These are phyloP conservation scores for Indicator maculatus DNA, from an alignment of 2,113 vertebrate species.

Conservation along the genomic window DNA sequence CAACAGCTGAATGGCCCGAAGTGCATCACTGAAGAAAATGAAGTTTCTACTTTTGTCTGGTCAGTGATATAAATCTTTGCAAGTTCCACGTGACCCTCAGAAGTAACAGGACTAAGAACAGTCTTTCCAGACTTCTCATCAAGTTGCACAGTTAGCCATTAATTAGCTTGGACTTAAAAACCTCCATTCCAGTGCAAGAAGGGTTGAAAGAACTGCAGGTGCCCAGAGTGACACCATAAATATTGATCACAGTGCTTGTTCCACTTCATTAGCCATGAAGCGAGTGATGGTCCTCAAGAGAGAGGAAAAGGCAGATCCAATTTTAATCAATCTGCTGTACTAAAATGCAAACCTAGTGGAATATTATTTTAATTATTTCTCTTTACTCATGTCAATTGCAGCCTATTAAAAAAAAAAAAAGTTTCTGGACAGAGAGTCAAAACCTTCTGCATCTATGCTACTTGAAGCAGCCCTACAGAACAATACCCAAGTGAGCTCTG, in stretches of 20 bases:
- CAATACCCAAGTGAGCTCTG: neutral
- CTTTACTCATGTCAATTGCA: slow-evolving; percentile 2
- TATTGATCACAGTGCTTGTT: slow-evolving; percentile 29
- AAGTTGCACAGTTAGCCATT: neutral
- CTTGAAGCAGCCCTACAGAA: neutral
- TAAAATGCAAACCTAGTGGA: neutral
- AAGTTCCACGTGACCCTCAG: neutral
- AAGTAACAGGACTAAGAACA: neutral
- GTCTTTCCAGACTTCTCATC: neutral
- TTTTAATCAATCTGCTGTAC: neutral
- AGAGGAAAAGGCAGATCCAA: neutral
- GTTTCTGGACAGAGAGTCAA: slow-evolving; percentile 1
- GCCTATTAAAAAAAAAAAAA: neutral
- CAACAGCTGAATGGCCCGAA: neutral
- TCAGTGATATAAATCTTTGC: neutral
- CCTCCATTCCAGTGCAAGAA: neutral
- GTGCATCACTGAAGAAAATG: neutral
- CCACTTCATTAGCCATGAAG: slow-evolving; percentile 37
- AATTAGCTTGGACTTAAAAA: neutral
- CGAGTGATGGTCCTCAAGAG: neutral
- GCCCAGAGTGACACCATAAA: slow-evolving; percentile 38
- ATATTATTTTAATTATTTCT: slow-evolving; percentile 48
- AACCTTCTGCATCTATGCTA: neutral
- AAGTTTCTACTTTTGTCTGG: neutral
- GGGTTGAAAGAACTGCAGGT: neutral